Base-by-base conservation (phyloP, 2,797 vertebrate genomes). In the Rhyacichthys aspro region DNA sequence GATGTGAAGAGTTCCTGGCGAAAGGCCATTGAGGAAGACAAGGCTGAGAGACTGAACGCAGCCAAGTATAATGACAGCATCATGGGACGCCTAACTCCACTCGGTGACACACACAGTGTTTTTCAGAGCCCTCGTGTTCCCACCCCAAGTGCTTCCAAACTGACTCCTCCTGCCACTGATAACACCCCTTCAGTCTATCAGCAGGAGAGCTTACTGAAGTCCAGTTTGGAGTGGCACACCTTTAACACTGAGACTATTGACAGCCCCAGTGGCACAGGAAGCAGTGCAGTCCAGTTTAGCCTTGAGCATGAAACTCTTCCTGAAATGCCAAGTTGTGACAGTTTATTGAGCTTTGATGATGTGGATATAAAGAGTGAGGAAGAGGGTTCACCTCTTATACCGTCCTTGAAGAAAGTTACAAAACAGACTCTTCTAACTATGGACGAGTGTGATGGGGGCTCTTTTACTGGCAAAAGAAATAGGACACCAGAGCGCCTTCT, bases 1-100 rank as follows among this genome's bases (percentile, higher is more conserved):
- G 91, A 93, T 42, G 91, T 93, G 39, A 90, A 90, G 76, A 88
- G 54, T 54, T 93, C 90, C 5, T 93, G 93, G 93, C 78, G 89
- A 34, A 90, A 85, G 55, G 93, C 90, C 0, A 18, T 94, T 0
- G 76, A 88, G 64, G 91, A 93, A 63, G 83, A 86, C 9, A 16
- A 85, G 36, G 65, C 79, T 0, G 77, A 87, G 54, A 90, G 78
- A 69, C 59, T 17, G 0, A 62, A 10, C 0, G 63, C 63, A 0
- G n/a, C 17, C 5, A 65, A 61, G 36, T 6, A 55, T 0, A 42
- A 74, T 0, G 66, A 80, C 43, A 14, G 70, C 15, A 1, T 73
- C 4, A 38, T 4, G 0, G 15, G 33, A 5, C 34, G 3, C 0
- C 39, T 74, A 39, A 54, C 69, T 10, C 67, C 79, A 0, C 12